Percentiles rank a stretch among this genome's conserved stretches.
These are phyloP conservation scores for Metopia argyrocephala DNA, from an alignment of 2,888 invertebrate genomes.

Conservation along the genomic window DNA sequence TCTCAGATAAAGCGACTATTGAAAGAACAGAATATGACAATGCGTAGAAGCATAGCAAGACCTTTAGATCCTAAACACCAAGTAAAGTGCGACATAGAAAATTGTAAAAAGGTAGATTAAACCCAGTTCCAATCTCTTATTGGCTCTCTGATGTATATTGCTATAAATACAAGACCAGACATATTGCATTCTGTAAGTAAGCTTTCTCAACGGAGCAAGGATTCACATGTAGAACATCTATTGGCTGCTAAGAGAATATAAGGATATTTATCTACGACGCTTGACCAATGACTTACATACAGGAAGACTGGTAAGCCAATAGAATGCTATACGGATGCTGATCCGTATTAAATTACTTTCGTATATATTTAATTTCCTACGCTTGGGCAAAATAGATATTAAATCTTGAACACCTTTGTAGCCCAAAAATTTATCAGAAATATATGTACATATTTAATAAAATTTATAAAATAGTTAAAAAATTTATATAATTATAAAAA, in stretches of 20 bases:
- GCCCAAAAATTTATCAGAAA: too few relatives aligned
- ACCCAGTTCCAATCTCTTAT: slow-evolving; percentile 7
- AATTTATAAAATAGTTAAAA: too few relatives aligned
- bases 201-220: slow-evolving; percentile 13
- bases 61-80: slow-evolving; percentile 29
- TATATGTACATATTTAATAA: too few relatives aligned
- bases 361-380: too few relatives aligned
- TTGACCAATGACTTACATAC: slow-evolving; percentile 10
- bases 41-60: slow-evolving; percentile 39
- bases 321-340: slow-evolving; percentile 6
- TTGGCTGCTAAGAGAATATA: slow-evolving; percentile 6
- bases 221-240: slow-evolving; percentile 20
- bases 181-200: slow-evolving; percentile 17
- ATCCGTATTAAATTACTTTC: too few relatives aligned
- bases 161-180: slow-evolving; percentile 22
- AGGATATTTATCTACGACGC: slow-evolving; percentile 20
- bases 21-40: slow-evolving; percentile 15
- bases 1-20: slow-evolving; percentile 19
- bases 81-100: slow-evolving; percentile 2
- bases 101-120: background rate
- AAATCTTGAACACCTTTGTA: too few relatives aligned
- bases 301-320: slow-evolving; percentile 8
- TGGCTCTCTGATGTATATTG: slow-evolving; percentile 21
- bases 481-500: too few relatives aligned
- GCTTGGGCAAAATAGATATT: too few relatives aligned